Conservation (phyloP, 2,888 invertebrate species). For the Masnerella sp. region DNA sequence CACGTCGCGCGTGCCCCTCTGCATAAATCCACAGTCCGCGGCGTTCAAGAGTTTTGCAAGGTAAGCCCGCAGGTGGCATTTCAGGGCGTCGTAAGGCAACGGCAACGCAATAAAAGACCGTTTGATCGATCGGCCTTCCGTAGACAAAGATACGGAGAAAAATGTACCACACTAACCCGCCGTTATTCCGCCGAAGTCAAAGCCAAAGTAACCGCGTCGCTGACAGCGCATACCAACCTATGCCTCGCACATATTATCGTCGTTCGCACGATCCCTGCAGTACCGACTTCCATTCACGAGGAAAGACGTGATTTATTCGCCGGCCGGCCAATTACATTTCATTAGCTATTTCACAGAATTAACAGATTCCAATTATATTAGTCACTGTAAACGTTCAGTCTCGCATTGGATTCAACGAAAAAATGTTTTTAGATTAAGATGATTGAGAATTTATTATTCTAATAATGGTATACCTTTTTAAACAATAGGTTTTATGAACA, state of each 20-base stretch:
- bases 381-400: too few relatives aligned
- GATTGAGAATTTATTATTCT: too few relatives aligned
- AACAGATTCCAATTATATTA: too few relatives aligned
- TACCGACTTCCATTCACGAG: slow-evolving; percentile 31
- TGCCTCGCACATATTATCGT: slow-evolving; percentile 38
- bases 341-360: too few relatives aligned
- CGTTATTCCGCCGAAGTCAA: slow-evolving; percentile 43
- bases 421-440: too few relatives aligned
- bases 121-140: slow-evolving; percentile 51
- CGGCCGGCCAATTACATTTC: too few relatives aligned
- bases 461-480: too few relatives aligned
- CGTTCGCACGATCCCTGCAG: slow-evolving; percentile 20
- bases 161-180: slow-evolving; percentile 45
- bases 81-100: slow-evolving; percentile 41
- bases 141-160: slow-evolving; percentile 47
- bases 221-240: slow-evolving; percentile 43
- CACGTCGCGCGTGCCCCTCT: slow-evolving; percentile 96
- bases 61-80: slow-evolving; percentile 82
- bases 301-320: slow-evolving; percentile 15
- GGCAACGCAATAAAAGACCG: slow-evolving; percentile 51
- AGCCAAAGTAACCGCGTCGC: slow-evolving; percentile 43
- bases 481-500: too few relatives aligned
- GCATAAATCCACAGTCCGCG: slow-evolving; percentile 99
- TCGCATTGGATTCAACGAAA: too few relatives aligned
- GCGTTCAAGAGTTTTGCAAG: slow-evolving; percentile 99